phyloP scores from a whole-genome alignment of 2,888 invertebrate genomes.

The Agriopis marginaria region DNA sequence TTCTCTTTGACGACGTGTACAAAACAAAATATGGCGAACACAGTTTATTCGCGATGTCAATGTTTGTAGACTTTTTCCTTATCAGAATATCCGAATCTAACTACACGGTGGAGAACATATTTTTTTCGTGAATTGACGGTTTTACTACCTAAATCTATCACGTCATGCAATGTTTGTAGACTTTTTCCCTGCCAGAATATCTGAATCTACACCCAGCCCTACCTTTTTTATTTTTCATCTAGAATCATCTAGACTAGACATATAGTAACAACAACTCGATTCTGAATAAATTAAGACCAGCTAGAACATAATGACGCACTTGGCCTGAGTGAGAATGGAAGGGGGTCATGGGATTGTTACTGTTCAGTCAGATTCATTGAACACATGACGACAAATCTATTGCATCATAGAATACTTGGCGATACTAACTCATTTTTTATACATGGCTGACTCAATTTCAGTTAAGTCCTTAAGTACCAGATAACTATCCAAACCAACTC shows the following conservation, averaged over 20 bases:
- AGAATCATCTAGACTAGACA: constrained; percentile 2
- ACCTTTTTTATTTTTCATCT: neutral
- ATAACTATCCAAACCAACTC: neutral
- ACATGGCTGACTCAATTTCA: neutral
- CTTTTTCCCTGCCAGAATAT: too few relatives aligned
- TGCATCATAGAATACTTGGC: constrained; percentile 17
- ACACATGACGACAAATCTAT: constrained; percentile 20
- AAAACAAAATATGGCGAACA: too few relatives aligned
- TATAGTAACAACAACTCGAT: neutral
- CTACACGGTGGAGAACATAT: too few relatives aligned
- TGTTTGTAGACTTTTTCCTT: too few relatives aligned
- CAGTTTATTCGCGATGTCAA: too few relatives aligned
- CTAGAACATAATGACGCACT: constrained; percentile 25
- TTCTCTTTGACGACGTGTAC: too few relatives aligned
- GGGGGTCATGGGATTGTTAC: constrained; percentile 42
- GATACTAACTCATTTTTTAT: neutral
- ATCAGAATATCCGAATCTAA: too few relatives aligned
- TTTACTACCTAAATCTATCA: too few relatives aligned
- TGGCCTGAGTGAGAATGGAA: constrained; percentile 29
- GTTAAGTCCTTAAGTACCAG: neutral
- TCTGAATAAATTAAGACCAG: too few relatives aligned
- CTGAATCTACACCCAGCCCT: too few relatives aligned
- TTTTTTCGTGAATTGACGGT: too few relatives aligned
- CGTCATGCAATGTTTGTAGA: too few relatives aligned
- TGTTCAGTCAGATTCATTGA: constrained; percentile 14